phyloP scores from a whole-genome alignment of 92 coral and sea anemone species.

The Desmophyllum pertusum region DNA sequence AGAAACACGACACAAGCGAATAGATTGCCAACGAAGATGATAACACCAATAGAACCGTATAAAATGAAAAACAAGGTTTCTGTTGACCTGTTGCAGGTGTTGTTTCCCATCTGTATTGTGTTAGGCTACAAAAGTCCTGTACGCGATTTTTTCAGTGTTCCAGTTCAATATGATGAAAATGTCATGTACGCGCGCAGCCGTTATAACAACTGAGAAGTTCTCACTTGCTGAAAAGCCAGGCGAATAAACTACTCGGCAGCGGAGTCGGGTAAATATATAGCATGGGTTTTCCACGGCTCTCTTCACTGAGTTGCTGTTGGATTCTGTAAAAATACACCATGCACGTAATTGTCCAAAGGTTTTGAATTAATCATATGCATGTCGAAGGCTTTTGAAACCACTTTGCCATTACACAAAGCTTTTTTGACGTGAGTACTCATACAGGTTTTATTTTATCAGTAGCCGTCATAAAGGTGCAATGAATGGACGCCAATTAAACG shows the following conservation, averaged over 20 bases:
- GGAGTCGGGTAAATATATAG: not conserved
- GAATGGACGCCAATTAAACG: not conserved
- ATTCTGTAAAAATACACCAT: not conserved
- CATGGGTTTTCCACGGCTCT: no score
- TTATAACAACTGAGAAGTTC: not conserved
- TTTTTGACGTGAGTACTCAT: not conserved
- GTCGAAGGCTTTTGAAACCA: not conserved
- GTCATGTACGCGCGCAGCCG: not conserved
- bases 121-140: no score
- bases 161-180: not conserved
- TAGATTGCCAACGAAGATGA: constrained; percentile 55
- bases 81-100: constrained; percentile 10
- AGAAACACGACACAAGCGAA: constrained; percentile 59
- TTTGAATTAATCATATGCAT: not conserved
- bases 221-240: not conserved
- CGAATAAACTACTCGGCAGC: not conserved
- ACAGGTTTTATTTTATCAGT: not conserved
- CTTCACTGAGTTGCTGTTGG: not conserved
- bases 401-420: not conserved
- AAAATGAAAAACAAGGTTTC: constrained; percentile 33
- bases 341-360: no score
- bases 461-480: not conserved
- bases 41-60: constrained; percentile 37
- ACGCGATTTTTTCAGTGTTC: not conserved
- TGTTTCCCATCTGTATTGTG: constrained; percentile 10